phyloP scores from a whole-genome alignment of 2,797 vertebrate genomes.

The Dryobates pubescens region DNA sequence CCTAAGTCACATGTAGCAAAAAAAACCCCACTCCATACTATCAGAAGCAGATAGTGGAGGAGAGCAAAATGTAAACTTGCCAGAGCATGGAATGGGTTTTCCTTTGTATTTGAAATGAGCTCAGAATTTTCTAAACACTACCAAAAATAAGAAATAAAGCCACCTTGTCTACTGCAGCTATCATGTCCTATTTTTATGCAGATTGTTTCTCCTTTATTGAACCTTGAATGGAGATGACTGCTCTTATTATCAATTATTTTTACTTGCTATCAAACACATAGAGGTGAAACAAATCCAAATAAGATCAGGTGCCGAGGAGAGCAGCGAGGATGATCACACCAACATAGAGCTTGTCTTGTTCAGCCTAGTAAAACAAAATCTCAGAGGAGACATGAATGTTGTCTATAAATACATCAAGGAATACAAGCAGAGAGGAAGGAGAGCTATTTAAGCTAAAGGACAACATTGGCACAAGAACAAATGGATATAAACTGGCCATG shows the following conservation, averaged over 20 bases:
- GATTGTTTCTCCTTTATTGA: background rate
- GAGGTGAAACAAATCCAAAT: background rate
- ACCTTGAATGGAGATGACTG: background rate
- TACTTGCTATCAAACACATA: background rate
- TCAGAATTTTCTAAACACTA: background rate
- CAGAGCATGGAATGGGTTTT: background rate
- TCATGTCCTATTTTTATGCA: background rate
- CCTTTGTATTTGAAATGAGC: background rate
- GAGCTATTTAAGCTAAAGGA: conserved; percentile 50
- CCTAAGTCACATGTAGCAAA: background rate
- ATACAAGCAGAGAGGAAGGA: conserved; percentile 30
- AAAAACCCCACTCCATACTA: rapidly evolving
- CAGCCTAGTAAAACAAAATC: conserved; percentile 12
- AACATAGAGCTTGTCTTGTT: background rate
- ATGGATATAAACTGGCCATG: conserved; percentile 27
- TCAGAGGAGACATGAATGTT: conserved; percentile 17
- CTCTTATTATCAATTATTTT: background rate
- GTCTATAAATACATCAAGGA: conserved; percentile 61
- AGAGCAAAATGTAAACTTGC: background rate
- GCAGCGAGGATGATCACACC: background rate
- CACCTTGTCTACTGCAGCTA: background rate
- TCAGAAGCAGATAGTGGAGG: too few relatives aligned
- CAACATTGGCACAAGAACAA: conserved; percentile 46
- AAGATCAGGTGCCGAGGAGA: background rate
- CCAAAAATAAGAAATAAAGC: background rate